Base-by-base conservation (phyloP, 1,140 invertebrate species). In the Drosophila tropicalis region DNA sequence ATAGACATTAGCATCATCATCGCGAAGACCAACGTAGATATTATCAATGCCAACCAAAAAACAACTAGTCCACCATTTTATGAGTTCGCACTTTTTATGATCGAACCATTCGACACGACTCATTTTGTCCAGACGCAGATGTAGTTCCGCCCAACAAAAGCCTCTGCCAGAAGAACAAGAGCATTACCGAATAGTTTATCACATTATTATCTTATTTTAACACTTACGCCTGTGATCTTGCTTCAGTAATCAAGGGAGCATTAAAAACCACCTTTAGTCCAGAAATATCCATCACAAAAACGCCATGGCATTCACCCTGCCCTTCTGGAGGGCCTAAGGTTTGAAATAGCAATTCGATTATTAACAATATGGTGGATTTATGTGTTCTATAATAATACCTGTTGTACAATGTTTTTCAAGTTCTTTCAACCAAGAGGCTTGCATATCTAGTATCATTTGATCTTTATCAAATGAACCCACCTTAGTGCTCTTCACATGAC, bases 11-110 rank as follows among this genome's bases (percentile, higher is more conserved):
- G 1, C 62, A 1, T 87, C 17, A 0, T 62, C 41, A 54, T 86
- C 62, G 5, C 70, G 65, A 19, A 22, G 5, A 5, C 72, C 82
- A 10, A 86, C 36, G 17, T 67, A 71, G 0, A 87, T 25, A 5
- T 36, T 67, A 5, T 87, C 22, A 6, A 83, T 73, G 12, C 70
- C 76, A 3, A 76, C 32, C 3, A 86, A 39, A 4, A 76, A 83
- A 25, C 67, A 70, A 32, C 76, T 65, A 12, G 44, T 54, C 82
- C 82, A 86, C 82, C 83, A 86, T 19, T 76, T 70, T 5, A 83
- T 40, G 3, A 29, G 61, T 1, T 76, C 67, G 6, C 29, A 36
- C 0, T 54, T 64, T 29, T 72, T 63, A 34, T 87, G 69, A 0
- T 3, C n/a, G 2, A n/a, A 0, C 83, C 79, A 86, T 22, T 86